Conservation (phyloP, 1,140 invertebrate species). For the Anagrus nilaparvatae region DNA sequence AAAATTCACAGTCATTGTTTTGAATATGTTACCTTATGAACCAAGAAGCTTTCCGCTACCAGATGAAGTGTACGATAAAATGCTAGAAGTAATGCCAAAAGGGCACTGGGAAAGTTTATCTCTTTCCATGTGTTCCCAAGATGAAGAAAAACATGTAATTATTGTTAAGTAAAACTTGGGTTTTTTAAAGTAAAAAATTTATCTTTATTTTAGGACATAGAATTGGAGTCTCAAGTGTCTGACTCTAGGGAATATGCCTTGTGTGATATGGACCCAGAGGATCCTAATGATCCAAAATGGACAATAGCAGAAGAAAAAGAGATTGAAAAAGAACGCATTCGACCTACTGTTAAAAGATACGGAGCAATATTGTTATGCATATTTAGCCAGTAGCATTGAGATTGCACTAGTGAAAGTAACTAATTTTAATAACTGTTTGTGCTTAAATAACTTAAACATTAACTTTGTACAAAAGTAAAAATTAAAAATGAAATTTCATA, state of each 20-base stretch:
- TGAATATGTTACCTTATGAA: conserved; percentile 60
- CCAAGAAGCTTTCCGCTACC: conserved; percentile 61
- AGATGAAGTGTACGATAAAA: conserved; percentile 58
- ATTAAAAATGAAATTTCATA: too few species aligned
- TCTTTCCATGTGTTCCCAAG: conserved; percentile 39
- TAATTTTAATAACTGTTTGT: too few species aligned
- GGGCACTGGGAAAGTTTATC: conserved; percentile 51
- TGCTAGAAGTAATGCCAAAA: conserved; percentile 58
- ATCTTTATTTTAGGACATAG: too few species aligned
- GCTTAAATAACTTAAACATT: too few species aligned
- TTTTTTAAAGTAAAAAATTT: too few species aligned
- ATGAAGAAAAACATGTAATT: conserved; percentile 47
- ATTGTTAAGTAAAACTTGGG: too few species aligned
- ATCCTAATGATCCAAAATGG: conserved; percentile 77
- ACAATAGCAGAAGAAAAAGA: conserved; percentile 41
- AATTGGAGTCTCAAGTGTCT: conserved; percentile 42
- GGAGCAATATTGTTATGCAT: too few species aligned
- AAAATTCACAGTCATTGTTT: conserved; percentile 33
- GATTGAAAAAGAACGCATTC: conserved; percentile 40
- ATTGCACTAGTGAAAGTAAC: too few species aligned
- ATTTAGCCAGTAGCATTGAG: too few species aligned
- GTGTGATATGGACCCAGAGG: conserved; percentile 53
- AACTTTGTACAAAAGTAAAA: too few species aligned
- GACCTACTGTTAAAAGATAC: conserved; percentile 41
- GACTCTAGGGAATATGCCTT: conserved; percentile 52